Evolutionary conservation across 2,113 vertebrate species (phyloP).

Genomic region (Protomyctophum bolini): DNA sequence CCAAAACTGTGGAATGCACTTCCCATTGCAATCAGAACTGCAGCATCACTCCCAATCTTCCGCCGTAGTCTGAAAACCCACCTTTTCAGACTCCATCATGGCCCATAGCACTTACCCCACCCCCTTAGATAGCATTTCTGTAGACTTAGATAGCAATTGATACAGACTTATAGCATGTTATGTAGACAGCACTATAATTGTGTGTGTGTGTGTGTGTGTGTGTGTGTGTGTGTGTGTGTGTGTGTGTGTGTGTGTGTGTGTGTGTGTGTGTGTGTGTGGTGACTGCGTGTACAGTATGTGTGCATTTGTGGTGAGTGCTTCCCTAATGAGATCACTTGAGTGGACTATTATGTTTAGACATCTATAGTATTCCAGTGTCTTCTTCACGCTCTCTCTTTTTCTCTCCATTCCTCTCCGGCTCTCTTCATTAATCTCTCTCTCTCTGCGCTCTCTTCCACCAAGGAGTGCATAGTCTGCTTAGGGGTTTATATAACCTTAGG

Average conservation of each 20-base stretch:
- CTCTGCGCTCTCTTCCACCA: neutral
- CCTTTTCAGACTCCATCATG: no score
- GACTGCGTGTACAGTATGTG: neutral
- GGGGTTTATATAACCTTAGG: constrained; percentile 61
- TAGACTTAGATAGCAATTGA: no score
- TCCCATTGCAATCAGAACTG: no score
- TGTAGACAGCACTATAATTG: no score
- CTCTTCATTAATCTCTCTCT: constrained; percentile 1
- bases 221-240: neutral
- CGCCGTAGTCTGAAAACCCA: no score
- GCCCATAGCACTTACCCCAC: no score
- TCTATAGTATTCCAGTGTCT: no score
- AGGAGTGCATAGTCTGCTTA: constrained; percentile 35
- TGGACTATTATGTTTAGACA: neutral
- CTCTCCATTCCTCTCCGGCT: neutral
- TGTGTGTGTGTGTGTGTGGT: neutral
- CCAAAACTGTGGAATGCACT: no score
- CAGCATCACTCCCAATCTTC: no score
- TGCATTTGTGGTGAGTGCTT: neutral
- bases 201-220: constrained; percentile 2
- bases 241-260: neutral
- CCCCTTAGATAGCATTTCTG: no score
- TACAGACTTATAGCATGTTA: no score
- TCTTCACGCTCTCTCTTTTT: neutral
- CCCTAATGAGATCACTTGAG: constrained; percentile 7